Conservation (phyloP, 2,113 vertebrate genomes). For the Fukomys damarensis region DNA sequence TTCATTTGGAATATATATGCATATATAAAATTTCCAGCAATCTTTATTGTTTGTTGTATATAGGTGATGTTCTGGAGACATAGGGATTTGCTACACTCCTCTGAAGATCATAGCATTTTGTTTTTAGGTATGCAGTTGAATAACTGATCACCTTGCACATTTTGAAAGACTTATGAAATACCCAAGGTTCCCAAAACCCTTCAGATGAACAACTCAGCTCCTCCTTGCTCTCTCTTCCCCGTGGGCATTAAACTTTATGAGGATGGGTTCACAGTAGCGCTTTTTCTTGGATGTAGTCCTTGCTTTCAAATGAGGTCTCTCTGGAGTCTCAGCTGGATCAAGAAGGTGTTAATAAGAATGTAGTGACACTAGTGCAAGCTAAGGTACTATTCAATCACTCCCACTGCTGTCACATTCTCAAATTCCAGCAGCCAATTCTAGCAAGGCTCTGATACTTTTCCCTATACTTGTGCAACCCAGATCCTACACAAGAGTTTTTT, state of each 20-base stretch:
- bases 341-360: background rate
- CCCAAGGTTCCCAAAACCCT: rapidly evolving
- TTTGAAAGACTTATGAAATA: background rate
- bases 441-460: rapidly evolving
- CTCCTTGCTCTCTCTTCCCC: background rate
- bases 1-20: background rate
- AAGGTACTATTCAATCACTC: background rate
- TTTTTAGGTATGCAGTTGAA: background rate
- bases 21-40: background rate
- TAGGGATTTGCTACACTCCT: background rate
- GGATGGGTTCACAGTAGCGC: background rate
- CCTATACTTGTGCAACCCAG: background rate
- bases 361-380: too few relatives aligned
- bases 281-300: background rate
- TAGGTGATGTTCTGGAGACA: background rate
- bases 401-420: too few relatives aligned
- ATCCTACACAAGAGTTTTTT: background rate
- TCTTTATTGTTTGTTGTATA: background rate
- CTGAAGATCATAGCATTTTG: background rate
- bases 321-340: too few relatives aligned
- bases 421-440: rapidly evolving
- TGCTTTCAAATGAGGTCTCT: background rate
- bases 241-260: background rate
- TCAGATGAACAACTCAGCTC: background rate
- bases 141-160: background rate